phyloP scores from a whole-genome alignment of 1,140 invertebrate species.

The Atta texana region DNA sequence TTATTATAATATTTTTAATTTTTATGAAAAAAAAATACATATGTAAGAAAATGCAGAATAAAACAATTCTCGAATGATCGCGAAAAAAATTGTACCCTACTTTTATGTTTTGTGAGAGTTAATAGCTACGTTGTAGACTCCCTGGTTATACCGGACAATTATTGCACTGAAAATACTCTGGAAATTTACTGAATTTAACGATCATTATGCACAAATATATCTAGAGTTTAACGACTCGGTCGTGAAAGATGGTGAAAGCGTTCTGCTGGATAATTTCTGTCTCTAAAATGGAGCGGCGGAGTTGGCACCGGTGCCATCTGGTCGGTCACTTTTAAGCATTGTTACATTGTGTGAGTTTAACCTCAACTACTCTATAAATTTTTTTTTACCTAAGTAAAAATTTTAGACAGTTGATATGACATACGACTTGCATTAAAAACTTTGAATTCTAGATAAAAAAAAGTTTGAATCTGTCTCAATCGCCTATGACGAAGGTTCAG shows the following conservation, averaged over 20 bases:
- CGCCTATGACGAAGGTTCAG: too few relatives aligned
- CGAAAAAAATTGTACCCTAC: too few relatives aligned
- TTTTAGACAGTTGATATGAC: too few relatives aligned
- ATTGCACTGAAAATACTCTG: slow-evolving; percentile 35
- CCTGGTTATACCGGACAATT: background rate
- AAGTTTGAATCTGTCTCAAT: too few relatives aligned
- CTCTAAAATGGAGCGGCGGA: slow-evolving; percentile 40
- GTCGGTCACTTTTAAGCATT: slow-evolving; percentile 10
- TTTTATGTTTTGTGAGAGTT: slow-evolving; percentile 4
- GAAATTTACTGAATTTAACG: slow-evolving; percentile 52
- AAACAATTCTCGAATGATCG: too few relatives aligned
- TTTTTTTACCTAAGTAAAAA: too few relatives aligned
- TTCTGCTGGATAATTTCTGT: slow-evolving; percentile 52
- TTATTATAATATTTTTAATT: too few relatives aligned
- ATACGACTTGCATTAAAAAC: too few relatives aligned
- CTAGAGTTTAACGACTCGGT: slow-evolving; percentile 48
- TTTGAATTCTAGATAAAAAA: too few relatives aligned
- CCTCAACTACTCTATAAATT: too few relatives aligned
- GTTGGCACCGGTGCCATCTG: slow-evolving; percentile 37
- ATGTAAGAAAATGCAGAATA: too few relatives aligned
- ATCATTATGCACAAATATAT: slow-evolving; percentile 48
- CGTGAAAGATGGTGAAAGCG: slow-evolving; percentile 62
- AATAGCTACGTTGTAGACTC: slow-evolving; percentile 20
- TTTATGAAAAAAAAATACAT: too few relatives aligned
- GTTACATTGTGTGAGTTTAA: background rate